phyloP scores from a whole-genome alignment of 2,113 vertebrate genomes.

The Bubo bubo region DNA sequence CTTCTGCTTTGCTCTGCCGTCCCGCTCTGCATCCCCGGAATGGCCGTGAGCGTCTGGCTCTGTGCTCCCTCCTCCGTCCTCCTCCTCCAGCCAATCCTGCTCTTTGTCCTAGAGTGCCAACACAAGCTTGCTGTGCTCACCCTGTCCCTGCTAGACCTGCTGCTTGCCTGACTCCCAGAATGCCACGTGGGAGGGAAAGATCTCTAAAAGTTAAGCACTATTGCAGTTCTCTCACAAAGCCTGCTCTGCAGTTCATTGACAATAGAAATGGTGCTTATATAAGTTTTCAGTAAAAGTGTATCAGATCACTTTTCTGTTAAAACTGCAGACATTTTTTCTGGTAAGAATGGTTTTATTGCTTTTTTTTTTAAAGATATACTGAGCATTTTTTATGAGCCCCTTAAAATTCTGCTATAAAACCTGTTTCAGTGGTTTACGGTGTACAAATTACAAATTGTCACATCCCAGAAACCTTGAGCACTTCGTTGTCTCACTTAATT shows the following conservation, averaged over 20 bases:
- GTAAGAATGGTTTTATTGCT: neutral
- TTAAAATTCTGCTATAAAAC: neutral
- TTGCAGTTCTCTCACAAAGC: neutral
- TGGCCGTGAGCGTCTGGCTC: rapidly evolving
- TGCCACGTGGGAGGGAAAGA: rapidly evolving
- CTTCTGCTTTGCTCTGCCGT: neutral
- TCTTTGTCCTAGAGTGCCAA: neutral
- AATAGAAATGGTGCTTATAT: neutral
- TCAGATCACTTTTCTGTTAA: neutral
- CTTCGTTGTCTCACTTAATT: neutral
- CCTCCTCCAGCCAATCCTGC: neutral
- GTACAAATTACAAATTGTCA: too few relatives aligned
- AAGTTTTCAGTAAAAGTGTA: neutral
- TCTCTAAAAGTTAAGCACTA: rapidly evolving
- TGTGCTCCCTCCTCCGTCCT: neutral
- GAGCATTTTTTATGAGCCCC: neutral
- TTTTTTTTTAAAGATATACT: neutral
- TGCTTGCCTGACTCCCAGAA: neutral
- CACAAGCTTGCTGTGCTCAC: rapidly evolving
- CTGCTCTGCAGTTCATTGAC: neutral
- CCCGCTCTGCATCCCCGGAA: neutral
- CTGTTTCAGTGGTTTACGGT: neutral
- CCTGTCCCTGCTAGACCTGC: neutral
- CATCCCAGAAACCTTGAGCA: rapidly evolving
- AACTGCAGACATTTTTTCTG: neutral